Percentiles rank a stretch among this genome's conserved stretches.
These are phyloP conservation scores for Scartelaos histophorus DNA, from an alignment of 2,113 vertebrate genomes.

Conservation along the genomic window DNA sequence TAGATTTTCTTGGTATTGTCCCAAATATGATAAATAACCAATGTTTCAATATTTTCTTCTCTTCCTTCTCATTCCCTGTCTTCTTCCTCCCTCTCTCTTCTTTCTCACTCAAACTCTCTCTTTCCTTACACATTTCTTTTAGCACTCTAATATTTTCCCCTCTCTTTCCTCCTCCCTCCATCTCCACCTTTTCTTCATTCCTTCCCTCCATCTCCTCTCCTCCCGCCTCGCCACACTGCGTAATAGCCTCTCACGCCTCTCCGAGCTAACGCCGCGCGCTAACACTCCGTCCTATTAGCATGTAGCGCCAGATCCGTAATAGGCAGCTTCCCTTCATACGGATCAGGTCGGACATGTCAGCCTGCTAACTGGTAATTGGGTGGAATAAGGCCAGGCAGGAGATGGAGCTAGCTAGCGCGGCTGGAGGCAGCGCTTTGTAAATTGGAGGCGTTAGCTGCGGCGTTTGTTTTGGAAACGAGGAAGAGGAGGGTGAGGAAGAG, in stretches of 20 bases:
- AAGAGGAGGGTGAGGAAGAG: background rate
- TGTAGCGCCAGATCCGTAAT: conserved; percentile 60
- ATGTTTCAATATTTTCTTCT: too few species aligned
- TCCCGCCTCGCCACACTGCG: conserved; percentile 35
- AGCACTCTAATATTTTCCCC: background rate
- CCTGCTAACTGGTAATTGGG: conserved; percentile 59
- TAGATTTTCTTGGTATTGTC: too few species aligned
- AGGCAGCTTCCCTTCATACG: conserved; percentile 52
- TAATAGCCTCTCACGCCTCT: conserved; percentile 59
- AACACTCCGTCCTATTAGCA: conserved; percentile 53
- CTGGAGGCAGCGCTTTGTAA: background rate
- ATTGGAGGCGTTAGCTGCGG: background rate
- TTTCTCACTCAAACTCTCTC: background rate
- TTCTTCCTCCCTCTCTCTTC: too few species aligned
- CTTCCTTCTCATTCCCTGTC: too few species aligned
- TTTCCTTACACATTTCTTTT: background rate
- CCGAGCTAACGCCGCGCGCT: conserved; percentile 51
- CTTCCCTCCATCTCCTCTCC: conserved; percentile 47
- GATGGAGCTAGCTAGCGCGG: background rate
- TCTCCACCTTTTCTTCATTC: too few species aligned
- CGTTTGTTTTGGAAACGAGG: background rate
- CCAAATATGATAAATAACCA: too few species aligned
- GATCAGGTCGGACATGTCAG: conserved; percentile 62
- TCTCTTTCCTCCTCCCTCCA: background rate
- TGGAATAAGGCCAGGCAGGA: conserved; percentile 24